Evolutionary conservation across 1,140 invertebrate genomes (phyloP), one percentile per base, ranked within the genome.

Genomic region (Drosophila melanica): DNA sequence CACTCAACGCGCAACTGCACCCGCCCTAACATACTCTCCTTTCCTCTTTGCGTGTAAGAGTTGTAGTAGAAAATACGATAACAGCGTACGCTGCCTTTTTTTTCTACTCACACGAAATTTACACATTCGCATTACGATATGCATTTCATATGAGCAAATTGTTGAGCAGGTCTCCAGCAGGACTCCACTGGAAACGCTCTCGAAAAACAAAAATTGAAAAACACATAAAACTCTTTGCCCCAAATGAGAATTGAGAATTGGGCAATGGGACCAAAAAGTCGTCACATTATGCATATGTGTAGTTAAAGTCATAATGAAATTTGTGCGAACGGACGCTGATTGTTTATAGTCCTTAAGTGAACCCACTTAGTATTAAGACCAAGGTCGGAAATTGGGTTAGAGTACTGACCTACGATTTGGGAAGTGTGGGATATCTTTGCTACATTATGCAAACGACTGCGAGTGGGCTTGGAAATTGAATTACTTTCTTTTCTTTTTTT

Each of bases 91-190:
- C 66, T 50, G 57, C 65, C 57, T 57, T 77, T 74, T 74, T 75
- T 66, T 57, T 12, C 51, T 67, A 59, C 65, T 63, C 27, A 79
- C 57, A 60, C 57, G 68, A 86, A 87, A 87, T 87, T 87, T 87
- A 87, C 84, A 87, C 82, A 87, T 89, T 82, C 84, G 62, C 82
- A 86, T 82, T 82, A 78, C 82, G 75, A 87, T 87, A 87, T 87
- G 84, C 82, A 87, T 87, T 87, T 87, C 87, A 87, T 87, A 87
- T 87, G 75, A 82, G 57, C 57, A 50, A 11, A 18, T 47, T 12
- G 44, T 27, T 27, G 27, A 5, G 6, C 27, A 27, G 6, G 27
- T 27, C 27, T 27, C 27, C 27, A 27, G 27, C 30, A 35, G 18
- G 30, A 37, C 23, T 60, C 18, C n/a, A 48, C 44, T 60, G 14